Percentiles rank a stretch among this genome's conserved stretches.
phyloP scores from a whole-genome alignment of 2,888 invertebrate species.

The Zootermopsis nevadensis region DNA sequence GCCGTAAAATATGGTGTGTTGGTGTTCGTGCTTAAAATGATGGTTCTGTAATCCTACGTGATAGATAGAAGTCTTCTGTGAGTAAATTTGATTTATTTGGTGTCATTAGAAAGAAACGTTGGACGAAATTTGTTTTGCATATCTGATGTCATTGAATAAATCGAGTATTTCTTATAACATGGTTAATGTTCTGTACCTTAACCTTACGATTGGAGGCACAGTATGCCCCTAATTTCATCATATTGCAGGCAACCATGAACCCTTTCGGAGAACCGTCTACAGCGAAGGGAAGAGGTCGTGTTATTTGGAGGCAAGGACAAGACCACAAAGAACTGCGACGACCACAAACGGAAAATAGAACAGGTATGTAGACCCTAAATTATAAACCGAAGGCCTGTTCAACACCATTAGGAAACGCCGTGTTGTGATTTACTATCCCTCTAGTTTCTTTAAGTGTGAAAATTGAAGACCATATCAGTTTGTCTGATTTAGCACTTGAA shows the following conservation, averaged over 20 bases:
- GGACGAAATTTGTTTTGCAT: too few relatives aligned
- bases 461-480: too few relatives aligned
- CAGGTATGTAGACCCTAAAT: neutral
- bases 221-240: neutral
- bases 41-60: too few relatives aligned
- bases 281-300: constrained; percentile 26
- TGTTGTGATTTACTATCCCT: too few relatives aligned
- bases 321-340: constrained; percentile 26
- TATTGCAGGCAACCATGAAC: constrained; percentile 7
- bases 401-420: too few relatives aligned
- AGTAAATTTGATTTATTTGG: neutral
- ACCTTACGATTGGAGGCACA: neutral
- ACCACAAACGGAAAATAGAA: constrained; percentile 3
- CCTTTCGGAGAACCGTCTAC: neutral
- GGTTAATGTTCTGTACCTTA: neutral
- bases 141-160: too few relatives aligned
- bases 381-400: neutral
- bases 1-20: too few relatives aligned
- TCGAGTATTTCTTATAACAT: too few relatives aligned
- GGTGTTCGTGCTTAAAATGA: too few relatives aligned
- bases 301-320: constrained; percentile 1
- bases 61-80: too few relatives aligned
- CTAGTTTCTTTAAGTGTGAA: too few relatives aligned
- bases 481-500: too few relatives aligned
- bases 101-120: neutral